Evolutionary conservation across 2,888 invertebrate species (phyloP).

Genomic region (Lymantria dispar): DNA sequence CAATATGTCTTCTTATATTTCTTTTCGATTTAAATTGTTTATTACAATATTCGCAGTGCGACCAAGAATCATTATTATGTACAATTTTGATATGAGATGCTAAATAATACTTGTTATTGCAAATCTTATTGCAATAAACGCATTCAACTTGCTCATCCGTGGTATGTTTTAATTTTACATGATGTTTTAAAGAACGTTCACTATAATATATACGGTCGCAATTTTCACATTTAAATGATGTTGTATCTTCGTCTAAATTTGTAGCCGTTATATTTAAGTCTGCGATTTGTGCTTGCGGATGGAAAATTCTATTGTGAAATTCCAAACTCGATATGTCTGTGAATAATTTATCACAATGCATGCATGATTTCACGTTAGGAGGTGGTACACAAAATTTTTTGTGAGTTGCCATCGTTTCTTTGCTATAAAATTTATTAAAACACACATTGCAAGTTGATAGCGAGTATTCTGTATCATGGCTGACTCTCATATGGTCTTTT

Average conservation of each 20-base stretch:
- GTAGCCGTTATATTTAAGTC: slow-evolving; percentile 55
- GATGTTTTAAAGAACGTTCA: slow-evolving; percentile 63
- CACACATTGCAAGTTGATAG: slow-evolving; percentile 65
- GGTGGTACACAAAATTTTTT: slow-evolving; percentile 58
- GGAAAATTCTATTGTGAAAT: slow-evolving; percentile 63
- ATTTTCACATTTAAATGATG: slow-evolving; percentile 50
- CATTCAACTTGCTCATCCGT: slow-evolving; percentile 56
- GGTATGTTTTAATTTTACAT: slow-evolving; percentile 63
- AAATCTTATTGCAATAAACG: slow-evolving; percentile 55
- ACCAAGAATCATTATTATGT: slow-evolving; percentile 52
- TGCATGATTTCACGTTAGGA: slow-evolving; percentile 51
- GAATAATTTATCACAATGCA: slow-evolving; percentile 63
- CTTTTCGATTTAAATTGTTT: slow-evolving; percentile 66
- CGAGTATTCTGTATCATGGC: slow-evolving; percentile 54
- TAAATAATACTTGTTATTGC: slow-evolving; percentile 65
- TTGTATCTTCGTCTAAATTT: slow-evolving; percentile 38
- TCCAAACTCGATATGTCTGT: slow-evolving; percentile 62
- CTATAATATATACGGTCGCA: slow-evolving; percentile 61
- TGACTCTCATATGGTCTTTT: slow-evolving; percentile 56
- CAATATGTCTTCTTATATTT: slow-evolving; percentile 63
- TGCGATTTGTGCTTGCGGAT: slow-evolving; percentile 60
- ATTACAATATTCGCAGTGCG: slow-evolving; percentile 66
- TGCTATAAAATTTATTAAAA: slow-evolving; percentile 59
- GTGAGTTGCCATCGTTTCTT: slow-evolving; percentile 51
- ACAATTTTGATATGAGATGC: slow-evolving; percentile 66